These are phyloP conservation scores for Neuroscelio doddi DNA, from an alignment of 2,888 invertebrate genomes.

Conservation along the genomic window DNA sequence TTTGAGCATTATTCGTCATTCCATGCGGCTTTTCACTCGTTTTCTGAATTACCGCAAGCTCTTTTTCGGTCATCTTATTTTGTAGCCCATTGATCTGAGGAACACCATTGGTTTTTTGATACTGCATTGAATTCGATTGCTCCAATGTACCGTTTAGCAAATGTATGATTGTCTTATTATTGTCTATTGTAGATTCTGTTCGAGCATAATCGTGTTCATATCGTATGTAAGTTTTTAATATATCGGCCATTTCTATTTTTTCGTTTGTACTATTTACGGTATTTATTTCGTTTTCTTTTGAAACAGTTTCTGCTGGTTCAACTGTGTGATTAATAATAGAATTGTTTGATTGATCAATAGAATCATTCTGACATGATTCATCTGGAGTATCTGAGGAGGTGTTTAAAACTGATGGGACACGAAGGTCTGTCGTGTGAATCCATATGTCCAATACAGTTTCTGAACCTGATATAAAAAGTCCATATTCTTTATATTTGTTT, in stretches of 20 bases:
- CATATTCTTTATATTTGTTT: background rate
- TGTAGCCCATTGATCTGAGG: constrained; percentile 15
- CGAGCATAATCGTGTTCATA: constrained; percentile 39
- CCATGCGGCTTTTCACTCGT: constrained; percentile 11
- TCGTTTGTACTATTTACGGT: background rate
- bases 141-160: constrained; percentile 21
- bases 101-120: constrained; percentile 5
- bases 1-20: constrained; percentile 10
- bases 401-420: background rate
- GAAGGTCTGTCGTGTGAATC: constrained; percentile 58
- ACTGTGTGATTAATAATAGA: too few species aligned
- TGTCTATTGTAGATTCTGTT: constrained; percentile 36
- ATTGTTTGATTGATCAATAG: too few species aligned
- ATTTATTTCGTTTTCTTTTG: background rate
- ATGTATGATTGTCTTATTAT: constrained; percentile 41
- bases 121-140: background rate
- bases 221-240: constrained; percentile 28
- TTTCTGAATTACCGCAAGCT: constrained; percentile 10
- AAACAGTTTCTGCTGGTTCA: background rate
- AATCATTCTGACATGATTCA: constrained; percentile 9
- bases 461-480: constrained; percentile 80
- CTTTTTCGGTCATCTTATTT: constrained; percentile 21
- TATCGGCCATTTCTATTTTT: background rate
- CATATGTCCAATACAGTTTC: constrained; percentile 87
- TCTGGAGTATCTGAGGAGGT: constrained; percentile 23